phyloP scores from a whole-genome alignment of 2,888 invertebrate species.

The Ectemnius cavifrons region DNA sequence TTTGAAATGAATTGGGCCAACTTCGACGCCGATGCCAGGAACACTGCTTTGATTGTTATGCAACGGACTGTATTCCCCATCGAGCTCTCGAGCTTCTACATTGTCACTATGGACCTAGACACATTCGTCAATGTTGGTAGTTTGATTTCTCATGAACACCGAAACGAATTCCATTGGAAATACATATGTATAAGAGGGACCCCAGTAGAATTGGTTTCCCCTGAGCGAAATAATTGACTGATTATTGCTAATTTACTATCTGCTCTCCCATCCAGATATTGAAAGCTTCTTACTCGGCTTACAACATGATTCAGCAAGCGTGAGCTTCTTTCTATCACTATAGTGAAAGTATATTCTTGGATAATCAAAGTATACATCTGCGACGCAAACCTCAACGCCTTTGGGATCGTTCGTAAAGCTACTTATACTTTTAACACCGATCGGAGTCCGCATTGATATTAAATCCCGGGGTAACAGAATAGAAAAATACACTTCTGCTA shows the following conservation, averaged over 20 bases:
- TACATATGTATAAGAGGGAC: too few species aligned
- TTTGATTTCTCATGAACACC: too few species aligned
- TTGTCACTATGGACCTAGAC: slow-evolving; percentile 54
- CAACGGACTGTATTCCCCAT: slow-evolving; percentile 49
- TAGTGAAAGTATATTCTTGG: too few species aligned
- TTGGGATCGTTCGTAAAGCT: background rate
- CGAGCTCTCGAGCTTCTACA: slow-evolving; percentile 47
- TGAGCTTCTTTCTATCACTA: background rate
- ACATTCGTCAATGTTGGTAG: slow-evolving; percentile 56
- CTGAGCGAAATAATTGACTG: too few species aligned
- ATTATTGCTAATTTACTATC: background rate
- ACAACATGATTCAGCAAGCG: slow-evolving; percentile 36
- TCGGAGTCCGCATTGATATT: background rate
- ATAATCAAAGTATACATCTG: background rate
- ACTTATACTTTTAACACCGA: slow-evolving; percentile 1
- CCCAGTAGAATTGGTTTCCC: too few species aligned
- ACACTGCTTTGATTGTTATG: slow-evolving; percentile 55
- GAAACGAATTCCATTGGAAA: too few species aligned
- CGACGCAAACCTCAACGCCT: background rate
- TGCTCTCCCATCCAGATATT: slow-evolving; percentile 35
- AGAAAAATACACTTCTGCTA: too few species aligned
- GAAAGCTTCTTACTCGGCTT: slow-evolving; percentile 46
- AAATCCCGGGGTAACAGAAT: too few species aligned
- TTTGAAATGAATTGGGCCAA: slow-evolving; percentile 49
- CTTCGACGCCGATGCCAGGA: slow-evolving; percentile 34